Conservation (phyloP, 2,888 invertebrate species). For the Tupiocoris notatus region DNA sequence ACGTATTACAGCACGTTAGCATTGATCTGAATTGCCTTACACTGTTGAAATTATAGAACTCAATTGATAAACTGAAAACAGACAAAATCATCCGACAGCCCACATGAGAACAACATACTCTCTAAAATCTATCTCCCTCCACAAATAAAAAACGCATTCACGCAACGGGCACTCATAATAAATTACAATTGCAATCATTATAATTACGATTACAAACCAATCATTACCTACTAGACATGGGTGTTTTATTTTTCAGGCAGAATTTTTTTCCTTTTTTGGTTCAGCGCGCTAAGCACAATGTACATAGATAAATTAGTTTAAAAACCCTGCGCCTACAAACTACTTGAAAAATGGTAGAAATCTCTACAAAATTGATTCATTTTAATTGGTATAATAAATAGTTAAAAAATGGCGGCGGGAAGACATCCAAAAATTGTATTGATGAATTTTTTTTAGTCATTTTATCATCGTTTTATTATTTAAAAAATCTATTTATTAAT, state of each 20-base stretch:
- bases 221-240: not conserved
- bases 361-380: not conserved
- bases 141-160: not conserved
- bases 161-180: not conserved
- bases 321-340: not conserved
- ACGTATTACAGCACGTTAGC: no score
- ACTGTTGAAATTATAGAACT: no score
- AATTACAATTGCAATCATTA: not conserved
- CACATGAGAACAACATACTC: no score
- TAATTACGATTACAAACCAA: not conserved
- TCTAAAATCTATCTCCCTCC: not conserved
- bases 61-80: no score
- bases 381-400: not conserved
- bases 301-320: not conserved
- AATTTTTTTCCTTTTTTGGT: not conserved
- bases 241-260: not conserved
- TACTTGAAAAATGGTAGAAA: not conserved
- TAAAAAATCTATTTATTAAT: not conserved
- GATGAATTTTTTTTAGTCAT: not conserved
- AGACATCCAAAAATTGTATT: slow-evolving; percentile 14
- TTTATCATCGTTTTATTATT: not conserved
- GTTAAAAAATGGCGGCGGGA: not conserved
- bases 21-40: no score
- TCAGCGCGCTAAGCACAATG: not conserved
- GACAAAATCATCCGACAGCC: no score